Base-by-base conservation (phyloP, 2,888 invertebrate species). In the Alentia gelatinosa region DNA sequence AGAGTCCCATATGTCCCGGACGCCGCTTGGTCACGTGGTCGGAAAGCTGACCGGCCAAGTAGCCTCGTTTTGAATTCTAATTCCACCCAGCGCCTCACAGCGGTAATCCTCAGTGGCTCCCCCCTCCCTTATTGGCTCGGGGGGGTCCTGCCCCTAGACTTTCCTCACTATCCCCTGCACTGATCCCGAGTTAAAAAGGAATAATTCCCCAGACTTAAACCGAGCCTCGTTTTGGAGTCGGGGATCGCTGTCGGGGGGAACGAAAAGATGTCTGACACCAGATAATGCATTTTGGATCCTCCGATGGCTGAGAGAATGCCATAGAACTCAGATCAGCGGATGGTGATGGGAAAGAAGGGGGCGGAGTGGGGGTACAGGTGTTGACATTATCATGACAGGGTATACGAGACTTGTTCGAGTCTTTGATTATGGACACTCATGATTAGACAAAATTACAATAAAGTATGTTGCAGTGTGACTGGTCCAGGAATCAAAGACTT, bases 1-100 rank as follows among this genome's bases (percentile, higher is more conserved):
- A 86, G 50, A 42, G 86, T 12, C 86, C 47, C 86, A 86, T 86
- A 86, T 86, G 86, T 86, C 86, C 86, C n/a, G 86, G 42, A 47
- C 23, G 86, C 19, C 26, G 86, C n/a, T 0, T 30, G 4, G 35
- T 35, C 37, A 39, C 39, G 39, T 39, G 79, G 79, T 35, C 37
- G 19, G 79, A 79, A 79, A 19, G 37, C 39, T 39, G 39, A 79
- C 35, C 79, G 39, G 37, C 79, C 1, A 9, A 15, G 15, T 19
- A 79, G 15, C 68, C 37, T 26, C 79, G 5, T n/a, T 37, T 23
- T 19, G 19, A 35, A 39, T 79, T 1, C 79, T 4, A 37, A 56
- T n/a, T 56, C 56, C 56, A n/a, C 56, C 56, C 56, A 4, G 1
- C 3, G 9, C 15, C 23, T 79, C 79, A 79, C 5, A n/a, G n/a